A percentile compares a stretch with the other conserved stretches of the same genome.
These are phyloP conservation scores for Pitangus sulphuratus DNA, from an alignment of 2,797 vertebrate genomes.

Conservation along the genomic window DNA sequence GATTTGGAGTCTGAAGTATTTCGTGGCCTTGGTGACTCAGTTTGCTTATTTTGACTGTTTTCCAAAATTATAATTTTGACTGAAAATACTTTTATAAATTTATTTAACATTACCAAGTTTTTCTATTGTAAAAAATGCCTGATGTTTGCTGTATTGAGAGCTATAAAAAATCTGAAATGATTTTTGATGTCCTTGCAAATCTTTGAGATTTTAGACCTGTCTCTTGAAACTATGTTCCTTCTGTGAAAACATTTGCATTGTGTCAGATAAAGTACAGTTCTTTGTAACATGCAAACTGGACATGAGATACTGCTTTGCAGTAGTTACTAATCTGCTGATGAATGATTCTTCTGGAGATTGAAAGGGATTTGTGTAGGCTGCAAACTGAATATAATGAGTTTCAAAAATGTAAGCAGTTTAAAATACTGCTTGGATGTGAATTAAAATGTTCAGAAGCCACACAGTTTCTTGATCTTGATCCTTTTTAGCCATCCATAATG, in stretches of 20 bases:
- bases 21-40: background rate
- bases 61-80: background rate
- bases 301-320: background rate
- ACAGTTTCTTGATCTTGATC: background rate
- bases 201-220: background rate
- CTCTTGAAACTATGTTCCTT: background rate
- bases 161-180: background rate
- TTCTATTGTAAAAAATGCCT: background rate
- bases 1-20: background rate
- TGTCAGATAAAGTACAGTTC: background rate
- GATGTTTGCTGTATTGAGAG: background rate
- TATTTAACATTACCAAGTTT: background rate
- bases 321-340: background rate
- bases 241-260: background rate
- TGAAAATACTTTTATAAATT: background rate
- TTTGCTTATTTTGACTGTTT: background rate
- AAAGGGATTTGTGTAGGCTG: background rate
- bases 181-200: background rate
- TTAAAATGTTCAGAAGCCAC: background rate
- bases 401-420: background rate
- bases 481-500: background rate
- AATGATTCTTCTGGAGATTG: background rate
- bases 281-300: background rate
- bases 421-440: background rate
- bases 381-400: background rate